phyloP scores from a whole-genome alignment of 1,140 invertebrate species.

The Varroa destructor region DNA sequence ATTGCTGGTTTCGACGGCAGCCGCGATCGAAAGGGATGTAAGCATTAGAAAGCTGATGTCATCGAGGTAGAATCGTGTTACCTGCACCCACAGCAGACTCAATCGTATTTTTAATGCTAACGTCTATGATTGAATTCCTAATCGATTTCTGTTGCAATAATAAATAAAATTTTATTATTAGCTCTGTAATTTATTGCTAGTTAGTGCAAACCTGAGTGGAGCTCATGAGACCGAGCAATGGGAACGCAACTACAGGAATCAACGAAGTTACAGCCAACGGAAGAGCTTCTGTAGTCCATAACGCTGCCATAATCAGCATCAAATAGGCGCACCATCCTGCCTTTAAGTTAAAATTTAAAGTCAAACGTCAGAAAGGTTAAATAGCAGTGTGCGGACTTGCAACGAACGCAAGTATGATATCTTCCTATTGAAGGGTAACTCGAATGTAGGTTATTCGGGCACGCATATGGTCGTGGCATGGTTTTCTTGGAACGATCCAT shows the following conservation, averaged over 20 bases:
- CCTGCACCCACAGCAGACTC: not conserved
- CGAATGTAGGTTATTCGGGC: too few relatives aligned
- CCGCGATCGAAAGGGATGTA: conserved; percentile 57
- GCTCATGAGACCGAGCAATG: conserved; percentile 52
- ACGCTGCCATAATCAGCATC: conserved; percentile 36
- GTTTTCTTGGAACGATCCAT: too few relatives aligned
- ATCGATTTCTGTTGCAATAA: too few relatives aligned
- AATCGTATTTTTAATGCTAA: too few relatives aligned
- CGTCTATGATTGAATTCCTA: too few relatives aligned
- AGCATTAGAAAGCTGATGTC: conserved; percentile 46
- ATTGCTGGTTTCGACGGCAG: conserved; percentile 67
- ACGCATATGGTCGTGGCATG: too few relatives aligned
- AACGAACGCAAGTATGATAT: too few relatives aligned
- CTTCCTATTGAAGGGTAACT: too few relatives aligned
- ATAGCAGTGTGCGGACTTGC: too few relatives aligned
- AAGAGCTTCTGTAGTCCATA: conserved; percentile 50
- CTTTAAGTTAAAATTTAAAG: conserved; percentile 20
- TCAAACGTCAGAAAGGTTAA: too few relatives aligned
- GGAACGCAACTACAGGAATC: conserved; percentile 66
- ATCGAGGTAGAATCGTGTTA: conserved; percentile 9
- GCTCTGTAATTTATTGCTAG: too few relatives aligned
- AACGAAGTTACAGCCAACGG: conserved; percentile 66
- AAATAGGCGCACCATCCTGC: conserved; percentile 35
- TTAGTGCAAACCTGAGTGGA: conserved; percentile 3
- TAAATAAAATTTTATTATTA: too few relatives aligned